Evolutionary conservation across 2,113 vertebrate species (phyloP).

Genomic region (Alouatta palliata): DNA sequence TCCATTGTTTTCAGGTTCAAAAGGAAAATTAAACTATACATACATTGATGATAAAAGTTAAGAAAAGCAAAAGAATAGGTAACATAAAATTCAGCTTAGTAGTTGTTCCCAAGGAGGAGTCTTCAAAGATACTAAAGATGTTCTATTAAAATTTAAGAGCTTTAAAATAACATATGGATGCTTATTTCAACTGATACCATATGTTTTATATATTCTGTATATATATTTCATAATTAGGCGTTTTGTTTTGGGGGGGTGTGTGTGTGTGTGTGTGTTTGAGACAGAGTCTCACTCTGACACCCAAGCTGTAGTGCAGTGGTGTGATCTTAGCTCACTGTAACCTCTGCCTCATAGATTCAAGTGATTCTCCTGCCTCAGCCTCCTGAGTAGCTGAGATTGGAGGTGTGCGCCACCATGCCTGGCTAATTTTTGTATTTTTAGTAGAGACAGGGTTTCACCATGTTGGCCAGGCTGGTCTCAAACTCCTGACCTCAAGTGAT

Average conservation of each 20-base stretch:
- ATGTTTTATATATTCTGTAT: neutral
- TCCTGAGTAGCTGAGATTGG: too few species aligned
- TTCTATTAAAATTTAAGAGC: slow-evolving; percentile 4
- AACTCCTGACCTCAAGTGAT: too few species aligned
- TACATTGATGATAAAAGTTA: slow-evolving; percentile 36
- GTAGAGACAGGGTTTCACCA: too few species aligned
- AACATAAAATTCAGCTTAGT: slow-evolving; percentile 20
- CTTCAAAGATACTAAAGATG: neutral
- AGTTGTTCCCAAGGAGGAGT: neutral
- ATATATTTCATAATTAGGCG: neutral
- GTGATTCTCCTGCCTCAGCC: too few species aligned
- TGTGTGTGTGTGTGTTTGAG: too few species aligned
- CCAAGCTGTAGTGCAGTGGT: too few species aligned
- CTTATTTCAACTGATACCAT: neutral
- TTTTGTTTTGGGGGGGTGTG: neutral
- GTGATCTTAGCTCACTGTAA: too few species aligned
- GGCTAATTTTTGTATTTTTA: too few species aligned
- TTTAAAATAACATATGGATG: neutral
- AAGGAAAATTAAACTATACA: slow-evolving; percentile 16
- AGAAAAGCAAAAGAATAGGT: slow-evolving; percentile 41
- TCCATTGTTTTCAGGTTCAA: slow-evolving; percentile 18
- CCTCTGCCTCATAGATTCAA: too few species aligned
- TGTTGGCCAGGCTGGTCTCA: too few species aligned
- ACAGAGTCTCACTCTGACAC: too few species aligned
- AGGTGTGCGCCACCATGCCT: too few species aligned